Conservation (phyloP, 2,797 vertebrate genomes). For the Phoebastria nigripes region DNA sequence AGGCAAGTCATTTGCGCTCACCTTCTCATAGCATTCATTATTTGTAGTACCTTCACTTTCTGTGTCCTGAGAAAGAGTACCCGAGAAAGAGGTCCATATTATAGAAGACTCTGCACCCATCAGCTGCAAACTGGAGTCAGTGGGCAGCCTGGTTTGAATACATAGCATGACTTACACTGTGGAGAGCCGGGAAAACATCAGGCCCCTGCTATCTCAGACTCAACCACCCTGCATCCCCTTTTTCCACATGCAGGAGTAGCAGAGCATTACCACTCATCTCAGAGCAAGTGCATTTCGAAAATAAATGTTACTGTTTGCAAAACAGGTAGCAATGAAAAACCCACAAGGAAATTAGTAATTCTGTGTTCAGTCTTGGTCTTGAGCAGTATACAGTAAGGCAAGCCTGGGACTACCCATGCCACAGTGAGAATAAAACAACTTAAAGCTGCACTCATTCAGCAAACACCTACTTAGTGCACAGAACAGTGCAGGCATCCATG, state of each 20-base stretch:
- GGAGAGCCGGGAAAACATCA: background rate
- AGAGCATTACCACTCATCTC: background rate
- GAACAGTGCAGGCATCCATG: constrained; percentile 30
- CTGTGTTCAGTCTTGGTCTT: background rate
- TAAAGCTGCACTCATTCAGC: constrained; percentile 27
- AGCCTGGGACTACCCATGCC: background rate
- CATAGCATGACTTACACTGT: fast-evolving
- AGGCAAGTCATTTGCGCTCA: background rate
- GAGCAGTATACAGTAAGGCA: background rate
- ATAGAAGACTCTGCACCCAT: background rate
- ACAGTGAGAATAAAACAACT: constrained; percentile 30
- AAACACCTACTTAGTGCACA: constrained; percentile 30
- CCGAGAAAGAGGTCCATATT: background rate
- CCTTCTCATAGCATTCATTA: background rate
- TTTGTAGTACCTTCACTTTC: background rate
- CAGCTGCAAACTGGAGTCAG: background rate
- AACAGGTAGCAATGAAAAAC: background rate
- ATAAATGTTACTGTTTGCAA: background rate
- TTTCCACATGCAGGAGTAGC: background rate
- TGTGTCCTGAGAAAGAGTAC: background rate
- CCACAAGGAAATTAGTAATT: background rate
- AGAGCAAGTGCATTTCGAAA: fast-evolving
- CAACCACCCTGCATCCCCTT: background rate
- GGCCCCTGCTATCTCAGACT: background rate
- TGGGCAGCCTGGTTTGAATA: background rate